Evolutionary conservation across 2,888 invertebrate genomes (phyloP), one percentile per base, ranked within the genome.

Genomic region (Macropis europaea): DNA sequence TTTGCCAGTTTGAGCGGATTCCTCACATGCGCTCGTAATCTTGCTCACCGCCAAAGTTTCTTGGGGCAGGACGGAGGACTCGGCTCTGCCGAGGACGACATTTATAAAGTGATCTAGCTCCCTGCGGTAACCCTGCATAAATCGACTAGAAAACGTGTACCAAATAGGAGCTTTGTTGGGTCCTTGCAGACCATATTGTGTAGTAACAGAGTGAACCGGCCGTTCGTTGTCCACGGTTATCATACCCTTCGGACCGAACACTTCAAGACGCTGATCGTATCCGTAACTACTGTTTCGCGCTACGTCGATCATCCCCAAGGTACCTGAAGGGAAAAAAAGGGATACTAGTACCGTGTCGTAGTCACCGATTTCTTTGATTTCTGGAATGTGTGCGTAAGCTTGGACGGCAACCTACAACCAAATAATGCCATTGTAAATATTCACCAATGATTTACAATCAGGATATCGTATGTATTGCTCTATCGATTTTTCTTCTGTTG

Each of bases 201-300:
- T 82, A 74, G 91, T 91, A 0, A 92, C 88, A 15, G 91, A 91
- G 60, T 90, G 90, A 47, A 90, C 88, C 0, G 93, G 92, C 54
- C 90, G 91, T 79, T 92, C 92, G 78, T 93, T 93, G 73, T 91
- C 91, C 0, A 92, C 91, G 74, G 90, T 91, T 7, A 94, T 87
- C 90, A 91, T 90, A 74, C 93, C 93, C 81, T 91, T 92, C 15
- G 92, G 90, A 43, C 93, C 94, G 75, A 93, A 93, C 7, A 91
- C 93, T 90, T 95, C 95, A 0, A 94, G 84, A 72, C 95, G 91
- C 86, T 94, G 94, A 75, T 95, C 95, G 79, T 94, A 94, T 1
- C 95, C 94, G 81, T 93, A 94, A 9, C 89, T 89, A 30, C 93
- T 92, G 85, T 91, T 92, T 30, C 94, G 90, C 76, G 93, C 93